Evolutionary conservation across 2,797 vertebrate genomes (phyloP).

Genomic region (Morus bassanus): DNA sequence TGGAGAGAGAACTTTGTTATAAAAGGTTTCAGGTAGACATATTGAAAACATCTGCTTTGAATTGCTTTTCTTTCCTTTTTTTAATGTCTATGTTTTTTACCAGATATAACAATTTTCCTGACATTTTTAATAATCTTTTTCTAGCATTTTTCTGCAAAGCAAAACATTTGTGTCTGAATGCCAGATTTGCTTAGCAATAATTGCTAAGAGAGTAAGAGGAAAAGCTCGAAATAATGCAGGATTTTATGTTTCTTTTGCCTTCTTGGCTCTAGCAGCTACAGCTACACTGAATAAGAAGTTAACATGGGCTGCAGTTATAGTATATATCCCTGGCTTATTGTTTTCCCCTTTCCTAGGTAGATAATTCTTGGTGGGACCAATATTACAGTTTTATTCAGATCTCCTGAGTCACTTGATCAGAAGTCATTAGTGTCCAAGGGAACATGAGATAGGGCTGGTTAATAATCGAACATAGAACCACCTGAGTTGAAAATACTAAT

Average conservation of each 20-base stretch:
- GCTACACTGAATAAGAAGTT: neutral
- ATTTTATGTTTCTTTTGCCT: neutral
- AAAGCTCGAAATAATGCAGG: neutral
- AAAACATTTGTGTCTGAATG: neutral
- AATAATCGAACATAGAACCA: slow-evolving; percentile 22
- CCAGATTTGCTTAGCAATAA: neutral
- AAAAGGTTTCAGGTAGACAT: slow-evolving; percentile 52
- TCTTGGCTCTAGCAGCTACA: neutral
- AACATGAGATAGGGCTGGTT: slow-evolving; percentile 4
- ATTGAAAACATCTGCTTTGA: slow-evolving; percentile 16
- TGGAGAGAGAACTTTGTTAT: slow-evolving; percentile 41
- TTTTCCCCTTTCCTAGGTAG: neutral
- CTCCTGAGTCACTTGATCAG: slow-evolving; percentile 1
- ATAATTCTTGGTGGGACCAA: neutral
- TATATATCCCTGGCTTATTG: neutral
- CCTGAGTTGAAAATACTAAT: slow-evolving; percentile 52
- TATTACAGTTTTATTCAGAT: neutral
- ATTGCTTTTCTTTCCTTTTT: slow-evolving; percentile 15
- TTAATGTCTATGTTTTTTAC: neutral
- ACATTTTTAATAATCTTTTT: neutral
- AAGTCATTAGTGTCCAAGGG: slow-evolving; percentile 33
- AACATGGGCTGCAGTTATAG: neutral
- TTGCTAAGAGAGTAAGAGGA: neutral
- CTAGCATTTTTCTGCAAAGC: neutral
- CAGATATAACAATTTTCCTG: neutral